Base-by-base conservation (phyloP, 2,797 vertebrate genomes). In the Macrochelys suwanniensis region DNA sequence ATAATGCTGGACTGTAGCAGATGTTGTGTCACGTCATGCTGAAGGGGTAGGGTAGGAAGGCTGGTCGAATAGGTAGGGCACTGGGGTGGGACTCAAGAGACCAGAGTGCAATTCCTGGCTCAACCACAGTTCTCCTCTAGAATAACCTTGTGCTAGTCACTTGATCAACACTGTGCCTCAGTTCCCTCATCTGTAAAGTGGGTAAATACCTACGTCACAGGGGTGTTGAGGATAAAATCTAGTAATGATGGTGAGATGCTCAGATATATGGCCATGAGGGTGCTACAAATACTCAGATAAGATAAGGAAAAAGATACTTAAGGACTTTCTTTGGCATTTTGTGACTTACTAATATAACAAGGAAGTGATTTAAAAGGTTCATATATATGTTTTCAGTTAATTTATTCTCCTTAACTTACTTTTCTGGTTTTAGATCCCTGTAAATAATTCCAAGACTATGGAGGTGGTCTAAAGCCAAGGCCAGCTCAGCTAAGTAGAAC, bases 391-490 rank as follows among this genome's bases (percentile, higher is more conserved):
- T 56, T 84, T 84, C 3, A 2, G 0, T 51, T 91, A 3, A 0
- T 6, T 90, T 85, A 21, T 87, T 80, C 65, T 74, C 79, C 28
- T 61, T 61, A 94, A 92, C 97, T 97, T 98, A 99, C 99, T 99
- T 99, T 97, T 99, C 99, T 31, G 99, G 99, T 97, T 99, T 99
- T 96, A 99, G 98, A 97, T 99, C 99, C 89, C 99, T 98, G 98
- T 99, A 99, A 98, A 99, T 99, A 97, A 99, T 99, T 47, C 99
- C 99, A 97, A 99, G 98, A 95, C 99, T 97, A 57, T 99, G 99
- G 28, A 99, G 99, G 96, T 99, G 99, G 97, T 99, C 99, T 96
- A 99, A 97, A 6, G 99, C 99, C 98, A 99, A 98, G 87, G 99
- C 99, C 98, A 99, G 96, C 98, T 99, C 99, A 93, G 99, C 99